Base-by-base conservation (phyloP, 2,797 vertebrate genomes). In the Sebastiscus tertius region DNA sequence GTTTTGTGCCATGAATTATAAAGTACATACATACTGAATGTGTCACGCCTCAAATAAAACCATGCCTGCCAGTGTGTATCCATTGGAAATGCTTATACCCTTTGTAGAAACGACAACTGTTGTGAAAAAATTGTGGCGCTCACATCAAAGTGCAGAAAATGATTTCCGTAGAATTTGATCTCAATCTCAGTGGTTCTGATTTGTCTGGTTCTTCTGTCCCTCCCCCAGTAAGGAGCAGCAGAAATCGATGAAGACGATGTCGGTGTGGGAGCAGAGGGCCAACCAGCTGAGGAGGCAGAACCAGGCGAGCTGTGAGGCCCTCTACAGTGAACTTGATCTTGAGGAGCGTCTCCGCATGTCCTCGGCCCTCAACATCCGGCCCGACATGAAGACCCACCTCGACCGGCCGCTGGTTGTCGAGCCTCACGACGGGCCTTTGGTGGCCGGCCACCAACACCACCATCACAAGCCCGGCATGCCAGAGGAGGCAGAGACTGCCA, bases 191-290 rank as follows among this genome's bases (percentile, higher is more conserved):
- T 62, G 14, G 3, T 67, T 63, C 52, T 81, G 60, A 80, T 74
- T 33, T 60, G 26, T 85, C 29, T 74, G 26, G 1, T 72, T 80
- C 33, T 59, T 78, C 29, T 79, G 6, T 34, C 52, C 54, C 13
- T 64, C 56, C 34, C 75, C 14, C 82, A 99, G 97, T 94, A 98
- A 97, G 93, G 98, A 99, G 84, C 96, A 95, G 93, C 97, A 97
- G 88, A 97, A 96, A 77, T 96, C 98, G 1, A 83, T 96, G 89
- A 98, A 98, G 92, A 94, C 96, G 0, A 97, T 97, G 93, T 99
- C 98, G 0, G 96, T 99, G 20, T 99, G 98, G 98, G 98, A 99
- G 88, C 98, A 99, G 93, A 96, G 96, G 73, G 96, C 98, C 83
- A 96, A 95, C 58, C 97, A 99, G 94, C 95, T 99, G 77, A 95